Conservation (phyloP, 2,888 invertebrate species). For the Tridacna gigas region DNA sequence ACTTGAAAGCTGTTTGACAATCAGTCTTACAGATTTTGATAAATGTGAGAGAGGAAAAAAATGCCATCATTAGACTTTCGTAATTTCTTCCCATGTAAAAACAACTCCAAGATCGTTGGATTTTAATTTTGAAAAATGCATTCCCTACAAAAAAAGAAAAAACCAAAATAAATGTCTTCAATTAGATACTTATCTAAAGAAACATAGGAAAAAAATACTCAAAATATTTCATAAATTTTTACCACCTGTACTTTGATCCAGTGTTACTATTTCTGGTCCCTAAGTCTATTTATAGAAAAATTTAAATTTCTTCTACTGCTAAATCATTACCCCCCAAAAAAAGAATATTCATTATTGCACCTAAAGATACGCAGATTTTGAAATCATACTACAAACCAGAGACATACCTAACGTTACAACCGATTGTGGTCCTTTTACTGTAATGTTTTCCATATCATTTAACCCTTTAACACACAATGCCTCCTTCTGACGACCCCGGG, state of each 20-base stretch:
- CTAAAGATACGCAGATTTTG: too few relatives aligned
- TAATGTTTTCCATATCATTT: background rate
- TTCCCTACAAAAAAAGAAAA: background rate
- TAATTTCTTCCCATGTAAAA: slow-evolving; percentile 24
- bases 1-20: slow-evolving; percentile 18
- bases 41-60: slow-evolving; percentile 13
- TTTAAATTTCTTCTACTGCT: too few relatives aligned
- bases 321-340: too few relatives aligned
- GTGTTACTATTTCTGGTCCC: too few relatives aligned
- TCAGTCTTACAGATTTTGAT: slow-evolving; percentile 9
- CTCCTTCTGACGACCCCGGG: background rate
- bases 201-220: background rate
- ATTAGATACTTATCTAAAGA: slow-evolving; percentile 22
- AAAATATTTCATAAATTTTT: background rate
- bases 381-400: too few relatives aligned
- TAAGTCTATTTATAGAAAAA: too few relatives aligned
- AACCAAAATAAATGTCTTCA: background rate
- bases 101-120: slow-evolving; percentile 8
- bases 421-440: background rate
- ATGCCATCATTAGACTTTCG: slow-evolving; percentile 5
- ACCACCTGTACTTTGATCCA: slow-evolving; percentile 9
- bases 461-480: background rate
- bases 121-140: slow-evolving; percentile 26
- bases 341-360: too few relatives aligned
- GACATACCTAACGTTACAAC: too few relatives aligned